Percentiles rank a stretch among this genome's conserved stretches.
Conservation (phyloP, 2,113 vertebrate species). For the Oncorhynchus keta region DNA sequence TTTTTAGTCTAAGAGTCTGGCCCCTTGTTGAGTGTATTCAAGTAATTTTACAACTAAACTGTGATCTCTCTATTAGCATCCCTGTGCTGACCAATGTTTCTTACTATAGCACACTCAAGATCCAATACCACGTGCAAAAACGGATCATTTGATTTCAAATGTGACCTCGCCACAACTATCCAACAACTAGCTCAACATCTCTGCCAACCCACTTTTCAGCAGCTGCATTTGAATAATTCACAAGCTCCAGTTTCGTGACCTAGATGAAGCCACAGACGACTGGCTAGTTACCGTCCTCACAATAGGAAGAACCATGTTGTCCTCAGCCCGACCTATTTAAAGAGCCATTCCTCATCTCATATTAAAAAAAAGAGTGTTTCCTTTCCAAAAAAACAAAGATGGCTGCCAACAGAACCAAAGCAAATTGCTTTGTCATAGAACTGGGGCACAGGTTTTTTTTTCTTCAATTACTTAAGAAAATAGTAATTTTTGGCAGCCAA, state of each 20-base stretch:
- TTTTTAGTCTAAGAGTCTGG: too few relatives aligned
- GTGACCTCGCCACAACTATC: too few relatives aligned
- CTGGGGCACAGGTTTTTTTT: background rate
- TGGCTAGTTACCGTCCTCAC: slow-evolving; percentile 11
- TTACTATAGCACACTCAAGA: too few relatives aligned
- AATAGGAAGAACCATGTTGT: slow-evolving; percentile 27
- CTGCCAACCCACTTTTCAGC: slow-evolving; percentile 39
- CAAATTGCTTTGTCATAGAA: background rate
- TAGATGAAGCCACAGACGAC: slow-evolving; percentile 60
- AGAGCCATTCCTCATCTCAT: slow-evolving; percentile 34
- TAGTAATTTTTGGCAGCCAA: background rate
- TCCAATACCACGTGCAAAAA: too few relatives aligned
- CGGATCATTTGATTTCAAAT: too few relatives aligned
- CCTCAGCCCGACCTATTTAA: slow-evolving; percentile 19
- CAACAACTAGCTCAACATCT: slow-evolving; percentile 32
- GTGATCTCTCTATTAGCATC: too few relatives aligned
- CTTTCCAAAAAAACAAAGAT: slow-evolving; percentile 20
- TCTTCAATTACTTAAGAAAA: background rate
- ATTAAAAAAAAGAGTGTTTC: slow-evolving; percentile 6
- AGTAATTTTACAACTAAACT: background rate
- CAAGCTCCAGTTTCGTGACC: slow-evolving; percentile 70
- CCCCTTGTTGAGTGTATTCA: background rate
- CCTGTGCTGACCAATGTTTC: too few relatives aligned
- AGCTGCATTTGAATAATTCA: slow-evolving; percentile 72
- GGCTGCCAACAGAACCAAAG: background rate